Evolutionary conservation across 2,797 vertebrate genomes (phyloP).

Genomic region (Semotilus atromaculatus): DNA sequence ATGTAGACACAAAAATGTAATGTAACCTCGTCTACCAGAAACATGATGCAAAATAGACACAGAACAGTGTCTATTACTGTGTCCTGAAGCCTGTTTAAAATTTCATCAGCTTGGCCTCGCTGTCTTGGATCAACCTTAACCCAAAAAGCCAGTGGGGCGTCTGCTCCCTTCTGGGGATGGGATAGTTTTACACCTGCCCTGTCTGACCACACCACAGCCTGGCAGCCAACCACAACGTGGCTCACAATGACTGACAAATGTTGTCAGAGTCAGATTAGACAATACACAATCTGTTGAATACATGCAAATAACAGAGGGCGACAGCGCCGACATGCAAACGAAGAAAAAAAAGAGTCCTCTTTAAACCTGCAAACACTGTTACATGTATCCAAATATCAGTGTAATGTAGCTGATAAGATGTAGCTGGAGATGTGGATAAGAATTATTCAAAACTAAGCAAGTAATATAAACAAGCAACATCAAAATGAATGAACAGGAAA

Average conservation of each 20-base stretch:
- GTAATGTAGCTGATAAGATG: neutral
- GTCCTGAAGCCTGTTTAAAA: slow-evolving; percentile 52
- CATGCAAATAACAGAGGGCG: slow-evolving; percentile 2
- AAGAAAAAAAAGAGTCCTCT: neutral
- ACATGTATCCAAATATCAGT: neutral
- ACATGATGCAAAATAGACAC: slow-evolving; percentile 35
- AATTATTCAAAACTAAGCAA: neutral
- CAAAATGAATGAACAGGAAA: neutral
- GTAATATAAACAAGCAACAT: neutral
- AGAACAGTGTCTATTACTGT: slow-evolving; percentile 45
- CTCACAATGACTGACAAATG: neutral
- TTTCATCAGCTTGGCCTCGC: slow-evolving; percentile 51
- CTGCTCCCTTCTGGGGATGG: slow-evolving; percentile 15
- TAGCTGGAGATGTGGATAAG: neutral
- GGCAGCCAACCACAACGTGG: neutral
- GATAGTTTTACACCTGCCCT: slow-evolving; percentile 48
- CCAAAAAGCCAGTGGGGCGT: slow-evolving; percentile 19
- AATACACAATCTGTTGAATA: slow-evolving; percentile 1
- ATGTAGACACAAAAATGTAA: neutral
- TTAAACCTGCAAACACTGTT: neutral
- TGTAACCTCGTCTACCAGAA: neutral
- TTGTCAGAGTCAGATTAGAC: slow-evolving; percentile 14
- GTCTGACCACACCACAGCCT: slow-evolving; percentile 18
- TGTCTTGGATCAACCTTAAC: slow-evolving; percentile 34
- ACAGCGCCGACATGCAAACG: neutral